Conservation (phyloP, 2,888 invertebrate species). For the Anarsia innoxiella region DNA sequence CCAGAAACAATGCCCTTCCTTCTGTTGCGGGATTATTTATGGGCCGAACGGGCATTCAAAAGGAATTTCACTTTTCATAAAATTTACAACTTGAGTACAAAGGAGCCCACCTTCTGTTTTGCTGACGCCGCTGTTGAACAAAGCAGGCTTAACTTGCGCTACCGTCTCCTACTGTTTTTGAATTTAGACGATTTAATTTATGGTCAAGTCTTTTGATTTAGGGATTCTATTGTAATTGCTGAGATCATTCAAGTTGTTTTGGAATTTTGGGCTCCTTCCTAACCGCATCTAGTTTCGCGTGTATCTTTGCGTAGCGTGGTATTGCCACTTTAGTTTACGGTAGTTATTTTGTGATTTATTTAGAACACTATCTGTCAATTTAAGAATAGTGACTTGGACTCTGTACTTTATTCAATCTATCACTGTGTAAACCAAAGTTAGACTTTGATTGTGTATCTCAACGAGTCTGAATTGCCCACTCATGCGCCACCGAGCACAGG, state of each 20-base stretch:
- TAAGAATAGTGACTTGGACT: no score
- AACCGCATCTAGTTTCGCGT: constrained; percentile 52
- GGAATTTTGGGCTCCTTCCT: constrained; percentile 35
- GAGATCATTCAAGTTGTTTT: constrained; percentile 47
- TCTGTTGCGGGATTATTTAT: constrained; percentile 69
- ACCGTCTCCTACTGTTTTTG: constrained; percentile 74
- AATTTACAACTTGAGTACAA: constrained; percentile 72
- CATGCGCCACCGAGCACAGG: constrained; percentile 25
- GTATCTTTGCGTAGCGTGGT: constrained; percentile 35
- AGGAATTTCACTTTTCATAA: constrained; percentile 76
- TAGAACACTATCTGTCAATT: no score
- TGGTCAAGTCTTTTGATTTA: constrained; percentile 58
- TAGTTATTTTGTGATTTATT: no score
- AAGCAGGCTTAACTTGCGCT: constrained; percentile 65
- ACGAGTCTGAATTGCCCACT: constrained; percentile 23
- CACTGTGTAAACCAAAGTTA: no score
- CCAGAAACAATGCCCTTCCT: constrained; percentile 67
- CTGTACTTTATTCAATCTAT: no score
- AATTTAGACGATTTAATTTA: constrained; percentile 70
- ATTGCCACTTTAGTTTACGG: no score
- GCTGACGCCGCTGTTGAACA: constrained; percentile 68
- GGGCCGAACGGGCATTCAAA: constrained; percentile 66
- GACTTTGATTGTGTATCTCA: no score
- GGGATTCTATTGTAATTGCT: constrained; percentile 63
- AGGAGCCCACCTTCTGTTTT: constrained; percentile 72